Evolutionary conservation across 2,113 vertebrate genomes (phyloP).

Genomic region (Aramus guarauna): DNA sequence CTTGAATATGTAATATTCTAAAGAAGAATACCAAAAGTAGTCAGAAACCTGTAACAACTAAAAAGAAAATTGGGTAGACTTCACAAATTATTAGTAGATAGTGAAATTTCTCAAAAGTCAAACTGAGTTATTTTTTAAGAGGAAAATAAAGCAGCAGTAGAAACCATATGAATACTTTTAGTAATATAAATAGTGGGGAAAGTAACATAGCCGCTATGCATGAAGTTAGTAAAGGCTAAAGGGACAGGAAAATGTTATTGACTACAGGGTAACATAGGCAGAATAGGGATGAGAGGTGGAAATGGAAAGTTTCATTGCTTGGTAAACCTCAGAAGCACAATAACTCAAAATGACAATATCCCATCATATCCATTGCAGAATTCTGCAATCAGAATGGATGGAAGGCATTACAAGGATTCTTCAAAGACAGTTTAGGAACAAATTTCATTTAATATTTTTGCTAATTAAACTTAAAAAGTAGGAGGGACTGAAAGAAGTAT

Average conservation of each 20-base stretch:
- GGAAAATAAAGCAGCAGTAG: not conserved
- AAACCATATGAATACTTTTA: not conserved
- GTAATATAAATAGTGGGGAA: not conserved
- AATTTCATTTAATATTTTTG: not conserved
- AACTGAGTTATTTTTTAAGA: not conserved
- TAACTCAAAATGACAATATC: not conserved
- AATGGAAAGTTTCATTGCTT: not conserved
- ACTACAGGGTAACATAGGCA: not conserved
- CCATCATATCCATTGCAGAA: not conserved
- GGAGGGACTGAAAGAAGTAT: not conserved
- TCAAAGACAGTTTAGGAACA: not conserved
- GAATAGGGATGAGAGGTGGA: not conserved
- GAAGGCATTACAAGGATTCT: not conserved
- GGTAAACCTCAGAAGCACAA: not conserved
- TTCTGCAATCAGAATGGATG: not conserved
- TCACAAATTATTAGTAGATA: not conserved
- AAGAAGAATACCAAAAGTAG: not conserved
- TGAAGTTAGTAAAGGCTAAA: not conserved
- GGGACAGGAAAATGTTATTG: not conserved
- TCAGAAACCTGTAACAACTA: not conserved
- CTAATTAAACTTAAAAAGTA: not conserved
- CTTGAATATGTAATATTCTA: not conserved
- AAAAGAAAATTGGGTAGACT: not conserved
- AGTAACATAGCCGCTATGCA: not conserved
- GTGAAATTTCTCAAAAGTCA: not conserved